These are phyloP conservation scores for Geotrypetes seraphini DNA, from an alignment of 2,797 vertebrate genomes.

Conservation along the genomic window DNA sequence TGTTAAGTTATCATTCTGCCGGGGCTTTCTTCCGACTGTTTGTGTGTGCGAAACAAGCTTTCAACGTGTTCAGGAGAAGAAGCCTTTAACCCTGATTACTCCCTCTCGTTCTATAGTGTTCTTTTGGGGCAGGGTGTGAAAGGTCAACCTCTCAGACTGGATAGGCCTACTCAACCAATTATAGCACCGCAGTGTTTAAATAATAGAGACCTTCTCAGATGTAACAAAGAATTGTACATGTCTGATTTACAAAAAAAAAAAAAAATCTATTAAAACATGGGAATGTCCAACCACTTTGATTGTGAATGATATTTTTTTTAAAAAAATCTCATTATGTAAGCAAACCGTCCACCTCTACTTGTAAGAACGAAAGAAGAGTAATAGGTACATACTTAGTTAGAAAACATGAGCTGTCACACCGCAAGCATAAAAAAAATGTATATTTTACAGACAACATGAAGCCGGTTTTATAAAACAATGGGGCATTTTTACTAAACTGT, in stretches of 20 bases:
- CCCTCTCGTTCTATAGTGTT: constrained; percentile 75
- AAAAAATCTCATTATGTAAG: too few species aligned
- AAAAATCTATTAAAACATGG: constrained; percentile 12
- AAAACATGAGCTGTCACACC: too few species aligned
- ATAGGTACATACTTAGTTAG: too few species aligned
- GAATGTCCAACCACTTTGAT: neutral
- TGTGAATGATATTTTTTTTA: neutral
- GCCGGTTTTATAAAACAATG: too few species aligned
- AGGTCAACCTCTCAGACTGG: constrained; percentile 85
- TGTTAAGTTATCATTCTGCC: constrained; percentile 60
- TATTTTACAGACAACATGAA: too few species aligned
- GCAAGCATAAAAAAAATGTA: too few species aligned
- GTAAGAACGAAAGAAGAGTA: too few species aligned
- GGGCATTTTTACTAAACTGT: too few species aligned
- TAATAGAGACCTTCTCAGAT: constrained; percentile 48
- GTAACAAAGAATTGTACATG: constrained; percentile 70
- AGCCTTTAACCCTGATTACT: constrained; percentile 88
- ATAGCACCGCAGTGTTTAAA: constrained; percentile 66
- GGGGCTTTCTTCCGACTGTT: constrained; percentile 68
- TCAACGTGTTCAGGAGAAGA: constrained; percentile 80
- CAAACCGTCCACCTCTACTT: too few species aligned
- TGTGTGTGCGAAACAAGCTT: constrained; percentile 79
- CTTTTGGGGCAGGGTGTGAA: constrained; percentile 75
- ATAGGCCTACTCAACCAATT: constrained; percentile 82
- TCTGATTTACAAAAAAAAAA: constrained; percentile 35